Base-by-base conservation (phyloP, 2,113 vertebrate genomes). In the Ciconia boyciana region DNA sequence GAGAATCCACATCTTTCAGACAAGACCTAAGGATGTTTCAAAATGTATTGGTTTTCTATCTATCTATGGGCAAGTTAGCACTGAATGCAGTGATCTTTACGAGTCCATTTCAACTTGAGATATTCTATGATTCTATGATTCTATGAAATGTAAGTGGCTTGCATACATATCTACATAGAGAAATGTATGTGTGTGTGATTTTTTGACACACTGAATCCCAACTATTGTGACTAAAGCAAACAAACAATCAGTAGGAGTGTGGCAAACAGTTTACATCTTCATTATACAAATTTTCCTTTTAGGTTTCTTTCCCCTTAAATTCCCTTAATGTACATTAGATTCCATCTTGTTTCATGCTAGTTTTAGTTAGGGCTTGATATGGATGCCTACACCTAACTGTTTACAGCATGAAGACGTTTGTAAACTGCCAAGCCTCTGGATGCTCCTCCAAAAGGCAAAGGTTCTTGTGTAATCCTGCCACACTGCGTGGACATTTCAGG, bases 261-360 rank as follows among this genome's bases (percentile, higher is more conserved):
- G 7, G 7, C 8, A 46, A 61, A 83, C 72, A 32, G 6, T 69
- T 52, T 66, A 16, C 12, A 77, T 66, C 3, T 71, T 10, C 3
- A 21, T 61, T 51, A 68, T 11, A 79, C 4, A 62, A 22, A 17
- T 77, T 72, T 60, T 80, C 5, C 6, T 7, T 41, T 34, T 57
- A 43, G 2, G 2, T 24, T 83, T 57, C 29, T 54, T 46, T 8
- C 1, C 6, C 9, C 18, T 83, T 60, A 62, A 62, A n/a, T 65
- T 86, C 4, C 5, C 2, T 65, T 61, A 28, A 49, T 21, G 9
- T 6, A 34, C 7, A 3, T 16, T 62, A 46, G 0, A 70, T 7
- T 46, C 5, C 2, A 26, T n/a, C 34, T 78, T 64, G 5, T 76
- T 90, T 85, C n/a, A 36, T 77, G 10, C 5, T 89, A 66, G 13